Evolutionary conservation across 92 coral and sea anemone species (phyloP).

Genomic region (Porites rus): DNA sequence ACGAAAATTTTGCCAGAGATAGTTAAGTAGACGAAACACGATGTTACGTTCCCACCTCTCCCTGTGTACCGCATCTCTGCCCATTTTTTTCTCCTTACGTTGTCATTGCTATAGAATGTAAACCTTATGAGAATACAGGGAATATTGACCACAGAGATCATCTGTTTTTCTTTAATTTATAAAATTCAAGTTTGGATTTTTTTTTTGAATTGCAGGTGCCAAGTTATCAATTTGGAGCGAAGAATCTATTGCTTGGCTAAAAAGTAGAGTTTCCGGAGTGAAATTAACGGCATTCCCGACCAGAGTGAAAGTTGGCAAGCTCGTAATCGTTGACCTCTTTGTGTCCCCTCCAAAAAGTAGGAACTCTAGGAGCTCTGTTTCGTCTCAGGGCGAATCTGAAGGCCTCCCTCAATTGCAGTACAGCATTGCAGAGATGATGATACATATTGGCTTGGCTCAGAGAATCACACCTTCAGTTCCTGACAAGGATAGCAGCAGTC

Average conservation of each 20-base stretch:
- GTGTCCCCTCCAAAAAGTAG: constrained; percentile 31
- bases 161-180: too few species aligned
- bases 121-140: too few species aligned
- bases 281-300: constrained; percentile 80
- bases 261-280: constrained; percentile 74
- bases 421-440: constrained; percentile 81
- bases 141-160: too few species aligned
- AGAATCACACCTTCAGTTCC: constrained; percentile 37
- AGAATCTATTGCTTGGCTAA: constrained; percentile 76
- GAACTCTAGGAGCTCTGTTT: neutral
- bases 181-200: too few species aligned
- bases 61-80: too few species aligned
- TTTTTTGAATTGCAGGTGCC: neutral
- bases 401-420: constrained; percentile 68
- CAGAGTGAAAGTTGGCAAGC: constrained; percentile 57
- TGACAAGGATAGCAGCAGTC: constrained; percentile 29
- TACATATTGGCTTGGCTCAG: constrained; percentile 70
- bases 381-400: neutral
- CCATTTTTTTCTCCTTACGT: too few species aligned
- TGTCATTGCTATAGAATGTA: too few species aligned
- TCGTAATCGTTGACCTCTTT: constrained; percentile 75
- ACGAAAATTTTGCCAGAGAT: too few species aligned
- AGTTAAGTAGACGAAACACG: too few species aligned
- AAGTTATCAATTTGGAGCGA: constrained; percentile 69
- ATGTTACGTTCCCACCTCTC: too few species aligned